Evolutionary conservation across 2,113 vertebrate species (phyloP), one percentile per base, ranked within the genome.

Genomic region (Sebastes fasciatus): DNA sequence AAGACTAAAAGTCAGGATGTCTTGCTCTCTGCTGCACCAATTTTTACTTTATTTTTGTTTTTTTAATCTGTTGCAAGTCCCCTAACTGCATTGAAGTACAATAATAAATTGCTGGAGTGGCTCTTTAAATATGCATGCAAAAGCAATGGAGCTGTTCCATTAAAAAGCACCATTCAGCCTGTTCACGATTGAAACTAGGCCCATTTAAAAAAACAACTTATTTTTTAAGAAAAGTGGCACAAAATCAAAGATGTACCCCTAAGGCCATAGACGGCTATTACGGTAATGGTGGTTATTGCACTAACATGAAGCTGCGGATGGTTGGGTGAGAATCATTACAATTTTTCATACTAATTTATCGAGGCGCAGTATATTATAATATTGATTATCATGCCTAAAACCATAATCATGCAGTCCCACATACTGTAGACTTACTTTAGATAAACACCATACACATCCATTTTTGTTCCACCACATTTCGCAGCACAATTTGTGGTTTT

Each of bases 271-370:
- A 54, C 43, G n/a, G 80, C 75, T 55, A 78, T 81, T 84, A 79
- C 57, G 76, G 54, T 73, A 79, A 80, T 77, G 69, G 80, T 77
- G 69, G 80, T 62, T 77, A 65, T 57, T 84, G 51, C 45, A 21
- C 19, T 14, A 48, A 49, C 88, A 60, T 19, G 54, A 79, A 52
- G 61, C n/a, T 43, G 51, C 17, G 62, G 43, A 65, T 73, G 71
- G 21, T 51, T 45, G 72, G 45, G 4, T 34, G 40, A n/a, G 62
- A 76, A 42, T 72, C 78, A 79, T 78, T 81, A 40, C 11, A 7
- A 34, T 78, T 65, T 49, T 23, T 85, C 34, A 51, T 45, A 23
- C 34, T 69, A 42, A 82, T 76, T 79, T 42, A 79, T 86, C 16
- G 8, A 51, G 40, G 67, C 61, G 4, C 42, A 55, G 51, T 65